These are phyloP conservation scores for Chrysotoxum bicinctum DNA, from an alignment of 2,888 invertebrate species.

Conservation along the genomic window DNA sequence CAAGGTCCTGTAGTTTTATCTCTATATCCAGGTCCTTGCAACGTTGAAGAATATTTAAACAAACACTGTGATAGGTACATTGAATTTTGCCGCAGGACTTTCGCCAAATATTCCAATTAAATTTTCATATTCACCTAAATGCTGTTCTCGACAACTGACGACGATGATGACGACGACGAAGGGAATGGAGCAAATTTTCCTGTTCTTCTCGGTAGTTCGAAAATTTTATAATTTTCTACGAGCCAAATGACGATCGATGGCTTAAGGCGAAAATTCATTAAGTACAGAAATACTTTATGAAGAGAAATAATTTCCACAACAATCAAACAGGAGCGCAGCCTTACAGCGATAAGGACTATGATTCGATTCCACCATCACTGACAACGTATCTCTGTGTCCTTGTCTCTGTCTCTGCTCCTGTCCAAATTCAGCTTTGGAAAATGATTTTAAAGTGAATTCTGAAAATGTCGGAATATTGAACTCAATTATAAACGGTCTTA, in stretches of 20 bases:
- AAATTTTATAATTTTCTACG: conserved; percentile 21
- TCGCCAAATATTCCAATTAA: conserved; percentile 62
- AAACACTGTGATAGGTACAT: background rate
- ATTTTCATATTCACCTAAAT: conserved; percentile 38
- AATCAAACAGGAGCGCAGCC: background rate
- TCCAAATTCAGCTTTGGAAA: background rate
- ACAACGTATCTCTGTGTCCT: background rate
- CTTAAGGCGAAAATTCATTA: conserved; percentile 57
- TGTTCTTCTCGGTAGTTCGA: background rate
- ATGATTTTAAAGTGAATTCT: conserved; percentile 30
- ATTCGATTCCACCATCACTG: background rate
- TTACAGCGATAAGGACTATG: background rate
- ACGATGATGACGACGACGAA: background rate
- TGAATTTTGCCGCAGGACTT: conserved; percentile 27
- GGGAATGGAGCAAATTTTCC: background rate
- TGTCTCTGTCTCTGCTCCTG: background rate
- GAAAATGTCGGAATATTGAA: conserved; percentile 38
- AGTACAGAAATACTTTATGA: background rate
- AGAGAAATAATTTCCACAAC: conserved; percentile 3
- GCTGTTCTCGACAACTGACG: background rate
- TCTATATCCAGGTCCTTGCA: conserved; percentile 6
- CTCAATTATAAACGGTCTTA: conserved; percentile 37
- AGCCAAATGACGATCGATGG: conserved; percentile 25
- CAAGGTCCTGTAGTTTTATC: background rate
- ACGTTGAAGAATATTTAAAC: background rate